phyloP scores from a whole-genome alignment of 2,888 invertebrate genomes.

The Sussaba pulchella region DNA sequence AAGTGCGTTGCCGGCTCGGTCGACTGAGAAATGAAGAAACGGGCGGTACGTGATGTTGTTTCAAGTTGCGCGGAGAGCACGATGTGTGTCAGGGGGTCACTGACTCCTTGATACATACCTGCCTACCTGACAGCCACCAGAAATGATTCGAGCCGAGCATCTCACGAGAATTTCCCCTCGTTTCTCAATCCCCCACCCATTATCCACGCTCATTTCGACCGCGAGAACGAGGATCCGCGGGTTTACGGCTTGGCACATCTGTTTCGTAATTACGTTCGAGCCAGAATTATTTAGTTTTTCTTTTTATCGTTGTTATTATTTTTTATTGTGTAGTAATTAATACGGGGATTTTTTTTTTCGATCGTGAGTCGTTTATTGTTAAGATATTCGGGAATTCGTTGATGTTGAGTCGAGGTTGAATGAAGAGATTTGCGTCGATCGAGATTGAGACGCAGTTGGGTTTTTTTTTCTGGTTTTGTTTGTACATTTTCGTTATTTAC shows the following conservation, averaged over 20 bases:
- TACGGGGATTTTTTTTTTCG: too few relatives aligned
- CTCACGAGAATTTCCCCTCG: conserved; percentile 18
- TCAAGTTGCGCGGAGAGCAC: conserved; percentile 50
- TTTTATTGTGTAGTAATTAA: too few relatives aligned
- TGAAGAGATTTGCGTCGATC: too few relatives aligned
- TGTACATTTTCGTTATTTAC: too few relatives aligned
- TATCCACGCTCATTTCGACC: neutral
- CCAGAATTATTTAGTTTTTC: neutral
- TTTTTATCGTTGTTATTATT: too few relatives aligned
- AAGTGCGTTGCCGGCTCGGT: conserved; percentile 41
- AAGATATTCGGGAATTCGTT: too few relatives aligned
- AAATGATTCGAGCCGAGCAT: conserved; percentile 53
- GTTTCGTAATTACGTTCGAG: neutral
- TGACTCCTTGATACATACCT: conserved; percentile 68
- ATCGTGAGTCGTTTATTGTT: too few relatives aligned
- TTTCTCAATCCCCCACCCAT: neutral
- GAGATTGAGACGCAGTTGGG: too few relatives aligned
- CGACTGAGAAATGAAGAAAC: conserved; percentile 61
- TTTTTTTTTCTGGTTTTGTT: too few relatives aligned
- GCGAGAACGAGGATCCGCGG: neutral
- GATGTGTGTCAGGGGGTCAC: conserved; percentile 77
- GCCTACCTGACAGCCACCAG: conserved; percentile 55
- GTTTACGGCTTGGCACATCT: neutral
- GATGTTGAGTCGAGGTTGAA: too few relatives aligned
- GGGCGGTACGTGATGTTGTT: conserved; percentile 55